A percentile compares a stretch with the other conserved stretches of the same genome.
Evolutionary conservation across 2,113 vertebrate species (phyloP).

Genomic region (Pygathrix nemaeus): DNA sequence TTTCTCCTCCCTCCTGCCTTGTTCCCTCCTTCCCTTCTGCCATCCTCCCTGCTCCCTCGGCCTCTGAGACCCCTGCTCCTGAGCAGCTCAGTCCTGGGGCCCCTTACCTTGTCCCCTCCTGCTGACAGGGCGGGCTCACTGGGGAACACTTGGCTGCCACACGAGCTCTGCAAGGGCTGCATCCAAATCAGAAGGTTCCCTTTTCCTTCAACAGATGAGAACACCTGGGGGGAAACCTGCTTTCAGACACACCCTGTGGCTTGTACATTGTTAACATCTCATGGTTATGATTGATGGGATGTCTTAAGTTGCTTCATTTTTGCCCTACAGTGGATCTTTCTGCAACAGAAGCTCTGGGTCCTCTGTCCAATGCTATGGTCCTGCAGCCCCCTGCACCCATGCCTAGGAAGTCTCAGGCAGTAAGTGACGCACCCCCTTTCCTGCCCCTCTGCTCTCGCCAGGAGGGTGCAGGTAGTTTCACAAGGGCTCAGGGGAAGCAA

Average conservation of each 20-base stretch:
- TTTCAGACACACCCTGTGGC: background rate
- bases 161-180: rapidly evolving
- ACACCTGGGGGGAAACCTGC: background rate
- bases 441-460: no score
- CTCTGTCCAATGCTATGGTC: constrained; percentile 87
- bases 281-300: background rate
- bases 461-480: rapidly evolving
- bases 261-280: background rate
- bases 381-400: constrained; percentile 92
- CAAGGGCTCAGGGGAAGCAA: background rate
- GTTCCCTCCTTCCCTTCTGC: no score
- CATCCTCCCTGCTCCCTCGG: background rate
- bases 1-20: background rate
- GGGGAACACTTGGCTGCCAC: background rate
- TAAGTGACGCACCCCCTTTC: constrained; percentile 80
- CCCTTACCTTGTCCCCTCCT: background rate
- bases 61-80: background rate
- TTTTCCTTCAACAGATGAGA: background rate
- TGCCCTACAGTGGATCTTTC: constrained; percentile 73
- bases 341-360: constrained; percentile 80
- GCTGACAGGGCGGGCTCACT: rapidly evolving
- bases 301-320: background rate
- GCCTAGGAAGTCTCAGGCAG: constrained; percentile 90
- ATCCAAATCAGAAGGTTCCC: background rate
- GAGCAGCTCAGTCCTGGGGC: background rate